A percentile compares a stretch with the other conserved stretches of the same genome.
Evolutionary conservation across 1,140 invertebrate species (phyloP).

Genomic region (Aphidius ervi): DNA sequence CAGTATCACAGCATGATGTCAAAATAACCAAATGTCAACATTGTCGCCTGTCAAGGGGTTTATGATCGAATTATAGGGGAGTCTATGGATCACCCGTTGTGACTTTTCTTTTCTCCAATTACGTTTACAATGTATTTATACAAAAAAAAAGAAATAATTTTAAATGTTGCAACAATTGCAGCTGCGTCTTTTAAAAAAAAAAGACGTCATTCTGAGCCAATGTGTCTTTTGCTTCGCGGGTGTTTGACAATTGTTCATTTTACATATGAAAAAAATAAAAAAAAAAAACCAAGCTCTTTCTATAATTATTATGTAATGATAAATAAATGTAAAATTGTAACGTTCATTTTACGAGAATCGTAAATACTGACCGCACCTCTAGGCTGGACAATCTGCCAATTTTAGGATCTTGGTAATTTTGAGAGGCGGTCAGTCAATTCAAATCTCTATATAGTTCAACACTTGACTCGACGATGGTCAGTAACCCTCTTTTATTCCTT

Average conservation of each 20-base stretch:
- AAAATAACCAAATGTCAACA: constrained; percentile 34
- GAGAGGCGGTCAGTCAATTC: constrained; percentile 5
- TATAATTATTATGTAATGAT: no score
- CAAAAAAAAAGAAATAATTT: constrained; percentile 6
- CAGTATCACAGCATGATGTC: constrained; percentile 28
- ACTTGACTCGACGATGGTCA: no score
- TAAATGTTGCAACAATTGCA: constrained; percentile 5
- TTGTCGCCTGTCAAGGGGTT: constrained; percentile 29
- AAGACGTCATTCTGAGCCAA: constrained; percentile 15
- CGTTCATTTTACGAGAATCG: constrained; percentile 14
- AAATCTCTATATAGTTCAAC: no score
- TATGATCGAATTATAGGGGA: constrained; percentile 32
- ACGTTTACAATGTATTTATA: constrained; percentile 10
- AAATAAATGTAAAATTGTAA: constrained; percentile 8
- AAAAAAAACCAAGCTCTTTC: no score
- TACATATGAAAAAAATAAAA: no score
- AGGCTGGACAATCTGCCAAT: constrained; percentile 25
- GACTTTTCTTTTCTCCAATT: constrained; percentile 27
- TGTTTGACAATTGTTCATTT: no score
- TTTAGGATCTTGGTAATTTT: constrained; percentile 21
- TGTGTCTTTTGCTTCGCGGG: constrained; percentile 4
- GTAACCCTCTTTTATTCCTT: no score
- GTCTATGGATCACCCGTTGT: constrained; percentile 21
- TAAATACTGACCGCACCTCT: constrained; percentile 24
- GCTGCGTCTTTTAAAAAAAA: constrained; percentile 19